These are phyloP conservation scores for Geococcyx californianus DNA, from an alignment of 2,113 vertebrate genomes.

Conservation along the genomic window DNA sequence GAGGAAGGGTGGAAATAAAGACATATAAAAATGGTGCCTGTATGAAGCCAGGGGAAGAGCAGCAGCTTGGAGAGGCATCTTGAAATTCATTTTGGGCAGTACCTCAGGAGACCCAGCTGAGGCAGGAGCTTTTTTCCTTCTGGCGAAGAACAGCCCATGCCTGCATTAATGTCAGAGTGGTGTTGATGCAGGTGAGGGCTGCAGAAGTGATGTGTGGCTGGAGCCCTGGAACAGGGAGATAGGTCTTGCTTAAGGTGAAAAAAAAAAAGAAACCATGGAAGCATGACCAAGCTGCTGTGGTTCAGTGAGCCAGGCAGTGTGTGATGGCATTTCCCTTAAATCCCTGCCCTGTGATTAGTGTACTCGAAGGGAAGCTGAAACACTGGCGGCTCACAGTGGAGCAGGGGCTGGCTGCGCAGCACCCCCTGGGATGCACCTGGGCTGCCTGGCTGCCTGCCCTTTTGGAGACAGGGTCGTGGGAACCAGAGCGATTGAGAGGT, in stretches of 20 bases:
- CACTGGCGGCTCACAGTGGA: fast-evolving
- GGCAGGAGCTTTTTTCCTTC: neutral
- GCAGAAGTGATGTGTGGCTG: neutral
- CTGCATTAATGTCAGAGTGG: fast-evolving
- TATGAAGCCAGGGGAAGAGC: constrained; percentile 22
- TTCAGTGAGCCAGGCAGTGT: neutral
- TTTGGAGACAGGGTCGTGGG: fast-evolving
- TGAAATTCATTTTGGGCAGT: neutral
- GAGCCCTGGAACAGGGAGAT: neutral
- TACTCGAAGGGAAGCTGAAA: neutral
- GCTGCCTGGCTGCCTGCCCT: neutral
- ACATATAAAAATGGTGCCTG: neutral
- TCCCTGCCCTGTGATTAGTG: neutral
- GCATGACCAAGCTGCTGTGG: neutral
- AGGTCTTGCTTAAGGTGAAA: neutral
- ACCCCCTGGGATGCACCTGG: neutral
- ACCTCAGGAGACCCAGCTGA: neutral
- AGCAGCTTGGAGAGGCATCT: neutral
- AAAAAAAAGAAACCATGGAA: neutral
- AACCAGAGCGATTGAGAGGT: neutral
- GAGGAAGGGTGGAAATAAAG: constrained; percentile 32
- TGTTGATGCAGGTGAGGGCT: neutral
- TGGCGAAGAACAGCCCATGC: fast-evolving
- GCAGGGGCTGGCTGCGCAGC: neutral
- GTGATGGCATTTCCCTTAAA: neutral